phyloP scores from a whole-genome alignment of 1,140 invertebrate genomes.

The Neodiprion pinetum region DNA sequence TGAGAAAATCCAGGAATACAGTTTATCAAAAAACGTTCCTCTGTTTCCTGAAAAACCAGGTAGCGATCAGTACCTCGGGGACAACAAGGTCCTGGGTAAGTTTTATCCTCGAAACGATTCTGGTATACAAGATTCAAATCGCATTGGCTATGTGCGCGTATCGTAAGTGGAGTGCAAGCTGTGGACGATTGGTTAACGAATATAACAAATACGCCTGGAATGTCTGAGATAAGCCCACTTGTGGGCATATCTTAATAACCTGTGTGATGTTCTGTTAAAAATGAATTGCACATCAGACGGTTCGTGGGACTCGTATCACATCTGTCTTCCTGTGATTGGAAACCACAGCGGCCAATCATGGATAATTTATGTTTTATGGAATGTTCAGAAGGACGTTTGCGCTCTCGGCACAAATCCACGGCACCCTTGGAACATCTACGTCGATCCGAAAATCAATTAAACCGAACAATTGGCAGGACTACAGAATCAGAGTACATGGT shows the following conservation, averaged over 20 bases:
- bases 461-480: too few species aligned
- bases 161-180: constrained; percentile 11
- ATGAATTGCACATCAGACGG: too few species aligned
- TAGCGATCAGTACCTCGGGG: constrained; percentile 65
- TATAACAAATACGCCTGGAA: neutral
- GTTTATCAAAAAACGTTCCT: constrained; percentile 64
- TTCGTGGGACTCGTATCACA: too few species aligned
- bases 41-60: constrained; percentile 64
- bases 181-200: neutral
- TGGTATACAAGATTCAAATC: constrained; percentile 14
- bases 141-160: constrained; percentile 13
- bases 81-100: constrained; percentile 71
- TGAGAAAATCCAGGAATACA: constrained; percentile 60
- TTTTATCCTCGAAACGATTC: constrained; percentile 5
- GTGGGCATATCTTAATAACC: constrained; percentile 1
- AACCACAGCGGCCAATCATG: too few species aligned
- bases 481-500: too few species aligned
- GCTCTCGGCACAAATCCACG: too few species aligned
- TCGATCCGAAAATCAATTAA: too few species aligned
- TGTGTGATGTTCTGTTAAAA: neutral
- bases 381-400: too few species aligned
- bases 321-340: too few species aligned
- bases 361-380: too few species aligned
- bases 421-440: too few species aligned
- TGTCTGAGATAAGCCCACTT: neutral